Conservation (phyloP, 2,113 vertebrate genomes). For the Manacus vitellinus region DNA sequence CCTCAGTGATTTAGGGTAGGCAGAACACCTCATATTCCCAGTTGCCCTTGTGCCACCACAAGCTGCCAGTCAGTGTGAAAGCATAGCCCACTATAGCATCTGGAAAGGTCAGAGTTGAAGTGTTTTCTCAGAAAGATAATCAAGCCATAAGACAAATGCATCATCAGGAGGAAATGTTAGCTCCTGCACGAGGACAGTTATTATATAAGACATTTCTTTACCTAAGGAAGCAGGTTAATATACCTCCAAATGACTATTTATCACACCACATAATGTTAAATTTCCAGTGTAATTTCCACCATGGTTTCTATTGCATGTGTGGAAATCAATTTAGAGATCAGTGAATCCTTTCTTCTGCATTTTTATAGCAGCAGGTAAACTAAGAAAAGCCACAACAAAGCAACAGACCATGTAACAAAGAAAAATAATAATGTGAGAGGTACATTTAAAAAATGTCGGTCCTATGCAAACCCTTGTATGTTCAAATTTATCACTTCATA, state of each 20-base stretch:
- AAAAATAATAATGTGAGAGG: not conserved
- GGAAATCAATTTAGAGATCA: slow-evolving; percentile 68
- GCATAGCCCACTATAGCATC: slow-evolving; percentile 50
- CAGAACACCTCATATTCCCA: slow-evolving; percentile 37
- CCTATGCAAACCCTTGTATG: not conserved
- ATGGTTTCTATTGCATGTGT: slow-evolving; percentile 33
- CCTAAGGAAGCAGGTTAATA: slow-evolving; percentile 73
- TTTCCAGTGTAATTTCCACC: slow-evolving; percentile 69
- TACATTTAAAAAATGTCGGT: not conserved
- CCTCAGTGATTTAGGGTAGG: slow-evolving; percentile 28
- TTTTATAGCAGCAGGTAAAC: slow-evolving; percentile 50
- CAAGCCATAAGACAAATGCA: slow-evolving; percentile 55
- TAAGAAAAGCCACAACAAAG: slow-evolving; percentile 18
- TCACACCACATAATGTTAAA: slow-evolving; percentile 50
- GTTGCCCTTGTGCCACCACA: not conserved
- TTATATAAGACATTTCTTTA: slow-evolving; percentile 67
- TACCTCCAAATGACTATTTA: slow-evolving; percentile 73
- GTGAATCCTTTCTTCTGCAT: slow-evolving; percentile 53
- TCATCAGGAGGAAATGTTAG: slow-evolving; percentile 65
- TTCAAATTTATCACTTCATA: not conserved
- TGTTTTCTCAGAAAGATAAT: slow-evolving; percentile 65
- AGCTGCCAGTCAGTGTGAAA: slow-evolving; percentile 24
- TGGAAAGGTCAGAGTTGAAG: slow-evolving; percentile 68
- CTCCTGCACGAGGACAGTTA: slow-evolving; percentile 55
- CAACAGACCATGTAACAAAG: not conserved